Percentiles rank a stretch among this genome's conserved stretches.
Evolutionary conservation across 2,797 vertebrate species (phyloP).

Genomic region (Bryconaethiops microstoma): DNA sequence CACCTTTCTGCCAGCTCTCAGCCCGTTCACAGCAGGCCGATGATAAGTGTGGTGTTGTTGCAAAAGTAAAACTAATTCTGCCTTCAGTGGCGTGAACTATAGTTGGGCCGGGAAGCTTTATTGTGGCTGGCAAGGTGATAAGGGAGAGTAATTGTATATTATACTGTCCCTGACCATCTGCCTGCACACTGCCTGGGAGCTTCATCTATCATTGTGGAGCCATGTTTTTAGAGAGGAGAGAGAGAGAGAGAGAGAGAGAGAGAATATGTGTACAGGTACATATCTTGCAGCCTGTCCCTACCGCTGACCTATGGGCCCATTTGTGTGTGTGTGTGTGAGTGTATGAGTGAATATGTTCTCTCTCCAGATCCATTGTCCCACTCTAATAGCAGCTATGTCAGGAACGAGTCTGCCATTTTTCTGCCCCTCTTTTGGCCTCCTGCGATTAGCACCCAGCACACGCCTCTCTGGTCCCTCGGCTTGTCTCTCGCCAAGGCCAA

Average conservation of each 20-base stretch:
- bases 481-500: constrained; percentile 85
- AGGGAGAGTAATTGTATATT: constrained; percentile 99
- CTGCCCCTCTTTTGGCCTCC: constrained; percentile 86
- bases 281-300: constrained; percentile 50
- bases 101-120: constrained; percentile 94
- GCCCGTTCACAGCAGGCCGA: constrained; percentile 55
- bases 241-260: constrained; percentile 34
- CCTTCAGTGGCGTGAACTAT: constrained; percentile 98
- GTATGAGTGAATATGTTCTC: constrained; percentile 24
- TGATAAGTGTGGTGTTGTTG: constrained; percentile 95
- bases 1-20: constrained; percentile 43
- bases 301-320: constrained; percentile 53
- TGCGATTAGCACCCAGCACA: constrained; percentile 87
- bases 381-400: constrained; percentile 82
- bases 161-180: constrained; percentile 99
- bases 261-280: constrained; percentile 48
- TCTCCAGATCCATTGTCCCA: constrained; percentile 37
- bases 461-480: constrained; percentile 87
- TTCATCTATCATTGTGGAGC: constrained; percentile 89
- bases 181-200: constrained; percentile 94
- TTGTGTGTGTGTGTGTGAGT: constrained; percentile 30
- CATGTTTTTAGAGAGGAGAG: constrained; percentile 39
- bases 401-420: constrained; percentile 85
- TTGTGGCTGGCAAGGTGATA: constrained; percentile 99
- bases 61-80: constrained; percentile 98